Evolutionary conservation across 2,888 invertebrate genomes (phyloP).

Genomic region (Tenodera sinensis): DNA sequence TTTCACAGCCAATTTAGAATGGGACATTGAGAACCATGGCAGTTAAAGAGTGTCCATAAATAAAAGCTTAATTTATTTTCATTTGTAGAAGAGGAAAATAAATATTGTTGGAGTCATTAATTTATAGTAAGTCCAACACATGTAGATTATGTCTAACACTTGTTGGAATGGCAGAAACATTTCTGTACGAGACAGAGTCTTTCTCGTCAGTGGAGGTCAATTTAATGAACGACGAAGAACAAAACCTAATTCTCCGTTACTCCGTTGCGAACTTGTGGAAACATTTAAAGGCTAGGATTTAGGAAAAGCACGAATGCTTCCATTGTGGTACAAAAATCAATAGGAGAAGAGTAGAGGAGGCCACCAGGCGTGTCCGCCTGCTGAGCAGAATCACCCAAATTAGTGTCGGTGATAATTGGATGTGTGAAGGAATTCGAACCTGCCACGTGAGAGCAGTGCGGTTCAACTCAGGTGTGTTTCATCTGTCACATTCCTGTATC

Average conservation of each 20-base stretch:
- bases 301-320: background rate
- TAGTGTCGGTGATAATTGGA: conserved; percentile 25
- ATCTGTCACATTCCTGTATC: background rate
- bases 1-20: too few relatives aligned
- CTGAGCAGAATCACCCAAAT: background rate
- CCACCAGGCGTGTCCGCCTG: background rate
- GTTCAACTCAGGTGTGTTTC: background rate
- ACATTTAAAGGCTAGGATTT: background rate
- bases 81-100: too few relatives aligned
- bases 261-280: background rate
- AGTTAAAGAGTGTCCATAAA: too few relatives aligned
- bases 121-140: too few relatives aligned
- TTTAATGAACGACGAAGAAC: background rate
- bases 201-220: background rate
- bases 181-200: too few relatives aligned
- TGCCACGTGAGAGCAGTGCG: background rate
- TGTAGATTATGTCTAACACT: too few relatives aligned
- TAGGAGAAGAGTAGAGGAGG: background rate
- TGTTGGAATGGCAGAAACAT: too few relatives aligned
- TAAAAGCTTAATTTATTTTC: too few relatives aligned
- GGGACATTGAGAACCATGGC: too few relatives aligned
- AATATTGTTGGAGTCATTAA: too few relatives aligned
- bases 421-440: conserved; percentile 21
- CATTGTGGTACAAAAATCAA: background rate
- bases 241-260: background rate